Percentiles rank a stretch among this genome's conserved stretches.
Conservation (phyloP, 2,797 vertebrate species). For the Eulemur mongoz region DNA sequence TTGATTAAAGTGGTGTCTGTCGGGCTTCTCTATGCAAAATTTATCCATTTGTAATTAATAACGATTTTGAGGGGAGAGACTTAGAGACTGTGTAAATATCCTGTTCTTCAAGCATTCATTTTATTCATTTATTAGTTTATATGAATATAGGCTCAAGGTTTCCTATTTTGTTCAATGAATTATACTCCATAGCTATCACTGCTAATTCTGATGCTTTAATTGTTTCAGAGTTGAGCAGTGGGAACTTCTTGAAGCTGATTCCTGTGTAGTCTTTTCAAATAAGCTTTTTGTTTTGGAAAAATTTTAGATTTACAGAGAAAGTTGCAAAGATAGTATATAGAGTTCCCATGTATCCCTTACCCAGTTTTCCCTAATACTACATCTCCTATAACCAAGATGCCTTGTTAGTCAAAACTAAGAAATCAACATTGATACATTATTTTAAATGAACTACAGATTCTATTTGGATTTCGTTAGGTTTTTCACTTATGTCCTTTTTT, state of each 20-base stretch:
- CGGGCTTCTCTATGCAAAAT: background rate
- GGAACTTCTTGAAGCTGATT: background rate
- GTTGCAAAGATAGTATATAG: background rate
- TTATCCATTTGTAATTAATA: background rate
- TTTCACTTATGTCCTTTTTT: background rate
- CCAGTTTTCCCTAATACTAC: background rate
- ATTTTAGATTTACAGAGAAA: slow-evolving; percentile 4
- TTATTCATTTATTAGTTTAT: background rate
- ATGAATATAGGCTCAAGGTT: background rate
- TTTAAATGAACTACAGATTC: background rate
- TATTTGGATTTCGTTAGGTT: background rate
- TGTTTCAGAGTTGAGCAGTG: background rate
- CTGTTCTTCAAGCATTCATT: background rate
- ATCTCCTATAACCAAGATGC: background rate
- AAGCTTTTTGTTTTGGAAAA: background rate
- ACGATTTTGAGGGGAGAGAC: background rate
- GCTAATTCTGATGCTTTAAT: background rate
- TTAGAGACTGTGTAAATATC: background rate
- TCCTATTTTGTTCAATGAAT: background rate
- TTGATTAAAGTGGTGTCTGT: background rate
- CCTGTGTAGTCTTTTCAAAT: background rate
- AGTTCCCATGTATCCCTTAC: background rate
- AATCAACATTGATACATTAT: background rate
- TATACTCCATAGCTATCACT: background rate
- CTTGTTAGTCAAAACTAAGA: background rate